A percentile compares a stretch with the other conserved stretches of the same genome.
These are phyloP conservation scores for Lanius collurio DNA, from an alignment of 2,113 vertebrate genomes.

Conservation along the genomic window DNA sequence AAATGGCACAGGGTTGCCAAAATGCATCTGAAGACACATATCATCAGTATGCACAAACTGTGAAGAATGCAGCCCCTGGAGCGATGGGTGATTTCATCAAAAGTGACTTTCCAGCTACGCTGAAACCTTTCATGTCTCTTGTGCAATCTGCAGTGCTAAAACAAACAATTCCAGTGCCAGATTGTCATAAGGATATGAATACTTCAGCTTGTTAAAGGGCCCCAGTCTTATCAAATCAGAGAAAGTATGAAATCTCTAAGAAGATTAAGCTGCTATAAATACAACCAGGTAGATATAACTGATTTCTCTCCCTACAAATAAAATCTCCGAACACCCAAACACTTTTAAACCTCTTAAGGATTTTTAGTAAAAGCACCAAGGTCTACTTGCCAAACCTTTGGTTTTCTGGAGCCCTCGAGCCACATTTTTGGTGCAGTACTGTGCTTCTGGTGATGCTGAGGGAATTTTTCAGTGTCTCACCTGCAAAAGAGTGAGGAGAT, in stretches of 20 bases:
- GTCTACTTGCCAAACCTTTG: neutral
- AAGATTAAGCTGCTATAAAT: neutral
- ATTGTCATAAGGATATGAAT: slow-evolving; percentile 47
- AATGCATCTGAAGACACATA: slow-evolving; percentile 22
- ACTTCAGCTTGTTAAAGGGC: slow-evolving; percentile 30
- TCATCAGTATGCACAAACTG: slow-evolving; percentile 54
- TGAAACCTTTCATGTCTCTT: slow-evolving; percentile 63
- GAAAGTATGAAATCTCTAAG: neutral
- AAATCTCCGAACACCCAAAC: neutral
- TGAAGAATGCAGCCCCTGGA: slow-evolving; percentile 37
- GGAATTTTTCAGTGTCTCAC: neutral
- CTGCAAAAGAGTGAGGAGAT: neutral
- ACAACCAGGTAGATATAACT: neutral
- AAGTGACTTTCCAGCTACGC: slow-evolving; percentile 66
- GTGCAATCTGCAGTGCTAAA: slow-evolving; percentile 66
- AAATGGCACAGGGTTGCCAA: slow-evolving; percentile 35
- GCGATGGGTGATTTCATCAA: slow-evolving; percentile 61
- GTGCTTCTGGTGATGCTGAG: neutral
- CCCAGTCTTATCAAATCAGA: slow-evolving; percentile 14
- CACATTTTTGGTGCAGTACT: neutral
- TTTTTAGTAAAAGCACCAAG: neutral
- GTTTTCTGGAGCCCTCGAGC: neutral
- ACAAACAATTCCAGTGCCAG: slow-evolving; percentile 59
- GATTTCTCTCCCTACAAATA: neutral
- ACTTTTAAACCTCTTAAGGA: neutral